Evolutionary conservation across 2,888 invertebrate species (phyloP).

Genomic region (Caenorhabditis sp.): DNA sequence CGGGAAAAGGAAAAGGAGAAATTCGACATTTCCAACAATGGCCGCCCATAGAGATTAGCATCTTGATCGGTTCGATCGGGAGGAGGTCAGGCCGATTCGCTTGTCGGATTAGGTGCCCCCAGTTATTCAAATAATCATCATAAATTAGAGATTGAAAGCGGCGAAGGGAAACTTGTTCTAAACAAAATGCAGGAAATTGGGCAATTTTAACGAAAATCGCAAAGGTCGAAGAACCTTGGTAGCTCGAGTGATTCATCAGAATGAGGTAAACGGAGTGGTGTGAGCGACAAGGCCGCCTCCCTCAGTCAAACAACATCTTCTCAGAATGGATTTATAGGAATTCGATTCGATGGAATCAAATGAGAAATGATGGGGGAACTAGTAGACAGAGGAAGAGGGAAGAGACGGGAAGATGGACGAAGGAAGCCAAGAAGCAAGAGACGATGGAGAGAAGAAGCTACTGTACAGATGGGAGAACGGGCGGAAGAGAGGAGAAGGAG

Average conservation of each 20-base stretch:
- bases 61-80: slow-evolving; percentile 50
- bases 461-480: slow-evolving; percentile 22
- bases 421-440: slow-evolving; percentile 1
- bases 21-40: slow-evolving; percentile 12
- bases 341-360: slow-evolving; percentile 36
- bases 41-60: slow-evolving; percentile 42
- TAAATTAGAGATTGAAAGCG: slow-evolving; percentile 32
- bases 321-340: slow-evolving; percentile 40
- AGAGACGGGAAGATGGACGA: background rate
- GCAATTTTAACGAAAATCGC: background rate
- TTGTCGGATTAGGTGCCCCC: slow-evolving; percentile 48
- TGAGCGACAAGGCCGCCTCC: slow-evolving; percentile 44
- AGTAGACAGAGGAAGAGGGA: slow-evolving; percentile 11
- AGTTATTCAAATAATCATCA: slow-evolving; percentile 57
- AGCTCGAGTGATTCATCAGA: slow-evolving; percentile 39
- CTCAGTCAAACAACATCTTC: slow-evolving; percentile 7
- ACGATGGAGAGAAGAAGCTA: slow-evolving; percentile 15
- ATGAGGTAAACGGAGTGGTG: background rate
- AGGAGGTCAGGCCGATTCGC: slow-evolving; percentile 53
- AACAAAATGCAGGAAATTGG: slow-evolving; percentile 14
- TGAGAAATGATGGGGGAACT: slow-evolving; percentile 34
- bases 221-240: slow-evolving; percentile 22
- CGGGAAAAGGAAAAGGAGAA: too few species aligned
- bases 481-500: slow-evolving; percentile 17
- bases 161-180: slow-evolving; percentile 14